phyloP scores from a whole-genome alignment of 2,888 invertebrate genomes.

The Athetis lepigone region DNA sequence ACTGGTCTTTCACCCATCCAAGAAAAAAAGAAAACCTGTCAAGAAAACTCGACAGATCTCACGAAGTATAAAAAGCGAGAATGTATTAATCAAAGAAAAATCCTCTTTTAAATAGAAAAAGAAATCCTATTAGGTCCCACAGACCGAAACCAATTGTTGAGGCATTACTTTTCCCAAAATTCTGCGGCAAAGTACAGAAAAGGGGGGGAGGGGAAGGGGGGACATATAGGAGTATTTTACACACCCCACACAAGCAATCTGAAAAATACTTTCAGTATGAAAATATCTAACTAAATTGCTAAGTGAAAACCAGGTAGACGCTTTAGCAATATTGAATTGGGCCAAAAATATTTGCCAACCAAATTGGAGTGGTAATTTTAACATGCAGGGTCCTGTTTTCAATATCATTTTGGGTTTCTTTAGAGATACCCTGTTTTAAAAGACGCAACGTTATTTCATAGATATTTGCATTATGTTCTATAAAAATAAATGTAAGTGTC shows the following conservation, averaged over 20 bases:
- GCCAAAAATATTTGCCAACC: constrained; percentile 40
- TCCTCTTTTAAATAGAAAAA: background rate
- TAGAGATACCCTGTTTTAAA: background rate
- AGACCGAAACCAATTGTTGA: constrained; percentile 9
- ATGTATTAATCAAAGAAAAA: constrained; percentile 5
- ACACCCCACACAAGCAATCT: background rate
- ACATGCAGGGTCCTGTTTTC: constrained; percentile 16
- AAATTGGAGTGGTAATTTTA: constrained; percentile 50
- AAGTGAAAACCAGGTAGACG: constrained; percentile 45
- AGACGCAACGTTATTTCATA: background rate
- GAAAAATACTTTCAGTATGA: constrained; percentile 32
- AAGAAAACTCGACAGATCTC: background rate
- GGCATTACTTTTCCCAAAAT: background rate
- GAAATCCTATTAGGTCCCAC: background rate
- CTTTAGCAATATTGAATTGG: constrained; percentile 40
- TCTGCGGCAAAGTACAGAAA: background rate
- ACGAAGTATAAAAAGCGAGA: background rate
- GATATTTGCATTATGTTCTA: background rate
- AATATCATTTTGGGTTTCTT: constrained; percentile 15
- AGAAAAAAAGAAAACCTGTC: background rate
- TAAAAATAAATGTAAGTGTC: too few species aligned
- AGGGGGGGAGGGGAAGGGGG: background rate
- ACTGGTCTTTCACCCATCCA: too few species aligned
- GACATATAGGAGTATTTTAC: background rate
- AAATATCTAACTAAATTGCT: constrained; percentile 37